phyloP scores from a whole-genome alignment of 2,113 vertebrate species.

The Ageneiosus marmoratus region DNA sequence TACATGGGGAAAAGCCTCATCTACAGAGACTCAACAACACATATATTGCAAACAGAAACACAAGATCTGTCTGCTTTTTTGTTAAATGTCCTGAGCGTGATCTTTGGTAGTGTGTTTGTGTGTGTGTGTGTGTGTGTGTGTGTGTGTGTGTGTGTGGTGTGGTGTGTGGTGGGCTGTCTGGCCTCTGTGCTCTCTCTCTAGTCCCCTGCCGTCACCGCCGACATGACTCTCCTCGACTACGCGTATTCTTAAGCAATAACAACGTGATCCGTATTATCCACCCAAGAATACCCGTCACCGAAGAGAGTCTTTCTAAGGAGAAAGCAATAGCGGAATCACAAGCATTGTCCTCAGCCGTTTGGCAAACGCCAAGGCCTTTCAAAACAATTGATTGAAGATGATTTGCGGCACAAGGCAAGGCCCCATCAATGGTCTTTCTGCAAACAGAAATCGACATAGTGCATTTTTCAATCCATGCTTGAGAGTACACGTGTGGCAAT shows the following conservation, averaged over 20 bases:
- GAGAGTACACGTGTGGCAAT: slow-evolving; percentile 49
- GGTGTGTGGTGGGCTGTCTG: slow-evolving; percentile 60
- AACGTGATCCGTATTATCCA: slow-evolving; percentile 99
- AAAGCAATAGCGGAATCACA: slow-evolving; percentile 64
- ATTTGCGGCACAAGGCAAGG: slow-evolving; percentile 69
- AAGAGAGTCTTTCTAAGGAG: slow-evolving; percentile 88
- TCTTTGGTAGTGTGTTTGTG: slow-evolving; percentile 18
- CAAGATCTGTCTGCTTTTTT: slow-evolving; percentile 50
- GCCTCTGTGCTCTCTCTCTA: slow-evolving; percentile 56
- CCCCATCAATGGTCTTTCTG: slow-evolving; percentile 79
- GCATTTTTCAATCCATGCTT: slow-evolving; percentile 70
- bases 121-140: not conserved
- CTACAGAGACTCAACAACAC: slow-evolving; percentile 44
- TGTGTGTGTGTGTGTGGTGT: slow-evolving; percentile 40
- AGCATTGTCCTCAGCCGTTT: slow-evolving; percentile 61
- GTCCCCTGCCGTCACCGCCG: slow-evolving; percentile 76
- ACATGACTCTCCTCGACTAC: slow-evolving; percentile 99
- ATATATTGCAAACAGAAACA: slow-evolving; percentile 46
- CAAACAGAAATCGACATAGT: slow-evolving; percentile 76
- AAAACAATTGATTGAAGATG: slow-evolving; percentile 75
- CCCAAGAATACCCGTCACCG: slow-evolving; percentile 99
- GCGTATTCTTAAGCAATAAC: slow-evolving; percentile 99
- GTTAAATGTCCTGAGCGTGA: slow-evolving; percentile 42
- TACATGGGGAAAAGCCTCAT: slow-evolving; percentile 29
- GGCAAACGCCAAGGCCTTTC: slow-evolving; percentile 58